phyloP scores from a whole-genome alignment of 2,888 invertebrate genomes.

The Pristionchus japonicus region DNA sequence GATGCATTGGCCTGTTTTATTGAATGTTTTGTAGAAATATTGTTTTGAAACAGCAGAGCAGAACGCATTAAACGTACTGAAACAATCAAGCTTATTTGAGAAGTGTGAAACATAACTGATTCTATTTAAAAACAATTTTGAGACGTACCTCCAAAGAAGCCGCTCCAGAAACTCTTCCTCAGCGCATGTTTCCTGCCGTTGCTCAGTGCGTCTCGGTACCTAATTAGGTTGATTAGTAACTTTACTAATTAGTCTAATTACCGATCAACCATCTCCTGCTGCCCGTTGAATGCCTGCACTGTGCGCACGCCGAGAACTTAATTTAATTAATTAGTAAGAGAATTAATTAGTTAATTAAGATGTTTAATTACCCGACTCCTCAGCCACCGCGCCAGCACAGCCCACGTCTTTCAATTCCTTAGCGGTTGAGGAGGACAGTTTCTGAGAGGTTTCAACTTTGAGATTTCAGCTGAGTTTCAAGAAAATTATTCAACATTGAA shows the following conservation, averaged over 20 bases:
- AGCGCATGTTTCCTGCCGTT: slow-evolving; percentile 62
- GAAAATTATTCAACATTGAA: not conserved
- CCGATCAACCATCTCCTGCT: slow-evolving; percentile 61
- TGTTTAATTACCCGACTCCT: slow-evolving; percentile 59
- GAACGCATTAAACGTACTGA: too few species aligned
- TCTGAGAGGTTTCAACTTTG: not conserved
- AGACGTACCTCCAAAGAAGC: slow-evolving; percentile 62
- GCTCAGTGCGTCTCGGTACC: slow-evolving; percentile 43
- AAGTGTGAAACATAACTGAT: too few species aligned
- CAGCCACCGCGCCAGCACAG: slow-evolving; percentile 67
- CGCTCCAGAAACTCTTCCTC: slow-evolving; percentile 65
- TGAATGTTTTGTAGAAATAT: too few species aligned
- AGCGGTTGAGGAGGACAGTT: slow-evolving; percentile 22
- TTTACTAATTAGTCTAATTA: slow-evolving; percentile 39
- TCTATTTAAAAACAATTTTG: too few species aligned
- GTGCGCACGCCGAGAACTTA: slow-evolving; percentile 64
- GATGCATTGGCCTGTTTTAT: too few species aligned
- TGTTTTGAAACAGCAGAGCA: too few species aligned
- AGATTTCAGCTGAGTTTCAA: not conserved
- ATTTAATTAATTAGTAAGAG: not conserved
- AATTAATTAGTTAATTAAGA: not conserved
- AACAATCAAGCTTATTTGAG: too few species aligned
- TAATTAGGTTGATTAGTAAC: too few species aligned
- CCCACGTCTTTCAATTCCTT: slow-evolving; percentile 58
- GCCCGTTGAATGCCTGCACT: slow-evolving; percentile 69